Conservation (phyloP, 2,797 vertebrate genomes). For the Psittacula derbiana region DNA sequence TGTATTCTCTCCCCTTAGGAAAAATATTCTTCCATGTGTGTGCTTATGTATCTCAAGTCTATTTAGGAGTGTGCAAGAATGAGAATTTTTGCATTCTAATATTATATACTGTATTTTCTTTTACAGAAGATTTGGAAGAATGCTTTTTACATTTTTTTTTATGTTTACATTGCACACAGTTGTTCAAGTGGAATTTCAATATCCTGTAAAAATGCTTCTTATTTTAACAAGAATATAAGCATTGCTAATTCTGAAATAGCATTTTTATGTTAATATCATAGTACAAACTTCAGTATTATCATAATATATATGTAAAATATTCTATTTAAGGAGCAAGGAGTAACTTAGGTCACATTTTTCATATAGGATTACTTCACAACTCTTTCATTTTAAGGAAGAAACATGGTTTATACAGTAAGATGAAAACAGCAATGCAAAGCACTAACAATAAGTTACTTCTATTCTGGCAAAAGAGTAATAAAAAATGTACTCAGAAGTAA, state of each 20-base stretch:
- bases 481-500: neutral
- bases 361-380: neutral
- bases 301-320: neutral
- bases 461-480: neutral
- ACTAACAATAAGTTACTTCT: neutral
- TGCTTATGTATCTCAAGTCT: slow-evolving; percentile 9
- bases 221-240: neutral
- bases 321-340: neutral
- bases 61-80: neutral
- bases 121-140: neutral
- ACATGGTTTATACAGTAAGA: neutral
- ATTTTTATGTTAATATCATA: neutral
- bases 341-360: neutral
- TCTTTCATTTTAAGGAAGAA: neutral
- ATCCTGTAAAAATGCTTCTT: neutral
- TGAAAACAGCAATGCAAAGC: neutral
- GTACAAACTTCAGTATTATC: neutral
- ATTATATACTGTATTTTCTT: neutral
- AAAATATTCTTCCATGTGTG: neutral
- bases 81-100: neutral
- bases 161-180: neutral
- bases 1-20: slow-evolving; percentile 31
- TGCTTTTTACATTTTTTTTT: neutral
- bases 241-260: neutral
- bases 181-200: neutral